These are phyloP conservation scores for Drosophila pseudotalamancana DNA, from an alignment of 2,888 invertebrate genomes.

Conservation along the genomic window DNA sequence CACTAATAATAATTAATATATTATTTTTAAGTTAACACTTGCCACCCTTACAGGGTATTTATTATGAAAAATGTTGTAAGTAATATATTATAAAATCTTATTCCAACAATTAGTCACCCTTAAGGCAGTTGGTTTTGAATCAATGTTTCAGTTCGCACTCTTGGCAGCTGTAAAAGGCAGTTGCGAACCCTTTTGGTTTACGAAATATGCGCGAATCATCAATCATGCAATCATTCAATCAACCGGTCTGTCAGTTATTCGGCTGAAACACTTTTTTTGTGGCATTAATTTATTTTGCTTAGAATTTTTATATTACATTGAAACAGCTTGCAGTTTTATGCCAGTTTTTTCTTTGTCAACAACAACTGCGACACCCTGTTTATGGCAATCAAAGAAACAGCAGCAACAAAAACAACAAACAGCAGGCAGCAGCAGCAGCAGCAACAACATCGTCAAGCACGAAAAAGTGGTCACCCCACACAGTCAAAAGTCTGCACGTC, in stretches of 20 bases:
- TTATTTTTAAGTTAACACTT: no score
- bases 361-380: constrained; percentile 57
- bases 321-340: not conserved
- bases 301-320: not conserved
- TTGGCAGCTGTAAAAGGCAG: not conserved
- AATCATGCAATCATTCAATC: not conserved
- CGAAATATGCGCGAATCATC: not conserved
- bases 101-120: not conserved
- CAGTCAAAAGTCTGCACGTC: constrained; percentile 77
- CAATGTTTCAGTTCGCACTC: not conserved
- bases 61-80: no score
- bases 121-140: no score
- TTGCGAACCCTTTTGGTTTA: not conserved
- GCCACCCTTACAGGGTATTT: no score
- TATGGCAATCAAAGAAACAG: constrained; percentile 70
- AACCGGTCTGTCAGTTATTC: not conserved
- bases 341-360: not conserved
- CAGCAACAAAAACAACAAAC: constrained; percentile 46
- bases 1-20: no score
- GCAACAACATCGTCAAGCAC: constrained; percentile 62
- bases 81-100: not conserved
- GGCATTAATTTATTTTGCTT: not conserved
- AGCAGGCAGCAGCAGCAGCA: constrained; percentile 26
- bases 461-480: constrained; percentile 77
- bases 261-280: not conserved